Evolutionary conservation across 2,888 invertebrate genomes (phyloP).

Genomic region (Dysmachus trigonus): DNA sequence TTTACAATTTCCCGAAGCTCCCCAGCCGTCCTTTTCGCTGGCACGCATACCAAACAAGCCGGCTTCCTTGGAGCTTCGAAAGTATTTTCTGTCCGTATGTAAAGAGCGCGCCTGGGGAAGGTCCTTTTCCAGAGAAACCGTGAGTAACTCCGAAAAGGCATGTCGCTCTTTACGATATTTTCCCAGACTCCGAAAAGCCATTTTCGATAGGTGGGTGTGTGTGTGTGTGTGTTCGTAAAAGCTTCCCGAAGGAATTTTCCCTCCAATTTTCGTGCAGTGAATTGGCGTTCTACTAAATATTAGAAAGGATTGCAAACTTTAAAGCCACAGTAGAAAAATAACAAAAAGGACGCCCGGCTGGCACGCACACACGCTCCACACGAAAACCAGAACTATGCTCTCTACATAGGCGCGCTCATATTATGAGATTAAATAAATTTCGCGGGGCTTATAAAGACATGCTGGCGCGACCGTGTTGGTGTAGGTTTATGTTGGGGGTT

Average conservation of each 20-base stretch:
- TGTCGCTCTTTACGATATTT: constrained; percentile 29
- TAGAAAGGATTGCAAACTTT: neutral
- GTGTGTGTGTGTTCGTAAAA: neutral
- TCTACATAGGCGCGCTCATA: neutral
- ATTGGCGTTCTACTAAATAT: neutral
- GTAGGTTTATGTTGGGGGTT: neutral
- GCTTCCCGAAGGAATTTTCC: neutral
- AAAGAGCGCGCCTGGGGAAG: neutral
- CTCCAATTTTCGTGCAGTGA: constrained; percentile 30
- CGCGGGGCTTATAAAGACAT: constrained; percentile 6
- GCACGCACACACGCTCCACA: neutral
- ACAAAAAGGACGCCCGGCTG: neutral
- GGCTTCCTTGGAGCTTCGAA: neutral
- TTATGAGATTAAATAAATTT: constrained; percentile 26
- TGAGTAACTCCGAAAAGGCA: neutral
- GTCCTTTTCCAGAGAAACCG: neutral
- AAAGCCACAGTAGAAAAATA: neutral
- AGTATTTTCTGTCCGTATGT: neutral
- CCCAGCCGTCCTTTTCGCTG: constrained; percentile 1
- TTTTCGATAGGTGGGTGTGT: too few species aligned
- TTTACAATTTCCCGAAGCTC: neutral
- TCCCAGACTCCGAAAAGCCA: neutral
- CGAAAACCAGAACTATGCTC: neutral
- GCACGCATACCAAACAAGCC: constrained; percentile 34
- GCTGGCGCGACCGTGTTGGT: neutral